Conservation (phyloP, 1,140 invertebrate genomes). For the Saccostrea echinata region DNA sequence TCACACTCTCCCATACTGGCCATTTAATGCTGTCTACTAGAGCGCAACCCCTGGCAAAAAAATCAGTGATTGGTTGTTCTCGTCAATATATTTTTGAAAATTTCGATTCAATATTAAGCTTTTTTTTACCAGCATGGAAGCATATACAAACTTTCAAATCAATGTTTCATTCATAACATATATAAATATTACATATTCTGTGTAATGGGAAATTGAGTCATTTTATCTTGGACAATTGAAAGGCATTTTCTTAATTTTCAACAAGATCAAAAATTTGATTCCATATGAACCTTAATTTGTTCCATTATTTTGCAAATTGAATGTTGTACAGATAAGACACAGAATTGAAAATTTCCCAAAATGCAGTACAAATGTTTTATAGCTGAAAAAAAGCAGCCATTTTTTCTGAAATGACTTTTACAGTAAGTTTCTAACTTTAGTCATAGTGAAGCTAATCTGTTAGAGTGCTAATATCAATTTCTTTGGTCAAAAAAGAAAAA, state of each 20-base stretch:
- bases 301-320: no score
- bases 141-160: not conserved
- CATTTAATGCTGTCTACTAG: constrained; percentile 40
- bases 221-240: not conserved
- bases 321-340: no score
- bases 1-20: not conserved
- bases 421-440: not conserved
- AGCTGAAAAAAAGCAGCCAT: not conserved
- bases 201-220: not conserved
- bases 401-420: no score
- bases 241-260: not conserved
- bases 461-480: not conserved
- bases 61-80: not conserved
- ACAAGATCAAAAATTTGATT: no score
- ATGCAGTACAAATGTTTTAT: not conserved
- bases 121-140: not conserved
- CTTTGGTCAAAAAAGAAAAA: not conserved
- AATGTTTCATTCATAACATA: not conserved
- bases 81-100: not conserved
- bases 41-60: constrained; percentile 29
- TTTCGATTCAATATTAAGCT: not conserved
- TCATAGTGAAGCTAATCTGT: not conserved
- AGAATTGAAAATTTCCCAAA: not conserved
- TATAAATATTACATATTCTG: not conserved
- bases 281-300: no score